A percentile compares a stretch with the other conserved stretches of the same genome.
phyloP scores from a whole-genome alignment of 2,888 invertebrate genomes.

The Drosophila fungiperda region DNA sequence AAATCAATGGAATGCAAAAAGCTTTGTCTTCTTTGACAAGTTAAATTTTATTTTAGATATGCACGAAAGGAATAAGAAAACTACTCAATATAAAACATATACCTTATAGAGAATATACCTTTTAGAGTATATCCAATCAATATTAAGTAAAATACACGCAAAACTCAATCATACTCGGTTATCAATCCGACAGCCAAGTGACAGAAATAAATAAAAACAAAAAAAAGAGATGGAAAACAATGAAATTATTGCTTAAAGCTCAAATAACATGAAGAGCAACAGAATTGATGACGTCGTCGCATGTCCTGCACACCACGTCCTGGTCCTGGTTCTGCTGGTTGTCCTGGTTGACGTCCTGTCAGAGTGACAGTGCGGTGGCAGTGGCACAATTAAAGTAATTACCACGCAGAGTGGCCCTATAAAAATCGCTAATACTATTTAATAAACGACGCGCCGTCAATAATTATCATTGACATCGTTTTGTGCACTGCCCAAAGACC shows the following conservation, averaged over 20 bases:
- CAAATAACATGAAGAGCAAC: conserved; percentile 26
- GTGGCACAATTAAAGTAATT: conserved; percentile 70
- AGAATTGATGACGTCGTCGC: conserved; percentile 34
- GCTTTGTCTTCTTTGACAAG: not conserved
- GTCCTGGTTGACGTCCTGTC: conserved; percentile 28
- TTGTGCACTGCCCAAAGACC: conserved; percentile 5
- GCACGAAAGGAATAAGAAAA: not conserved
- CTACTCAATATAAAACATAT: not conserved
- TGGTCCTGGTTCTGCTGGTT: not conserved
- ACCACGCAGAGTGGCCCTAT: conserved; percentile 51
- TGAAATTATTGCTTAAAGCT: conserved; percentile 27
- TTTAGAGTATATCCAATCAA: conserved; percentile 2
- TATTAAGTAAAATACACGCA: conserved; percentile 12
- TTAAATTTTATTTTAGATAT: not conserved
- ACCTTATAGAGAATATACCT: not conserved
- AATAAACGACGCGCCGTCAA: conserved; percentile 51
- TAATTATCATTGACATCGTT: conserved; percentile 73
- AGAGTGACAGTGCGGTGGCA: conserved; percentile 28
- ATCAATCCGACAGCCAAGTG: not conserved
- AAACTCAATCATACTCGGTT: conserved; percentile 6
- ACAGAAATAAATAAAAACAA: not conserved
- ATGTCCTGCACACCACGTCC: not conserved
- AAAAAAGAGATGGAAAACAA: conserved; percentile 14
- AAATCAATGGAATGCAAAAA: not conserved
- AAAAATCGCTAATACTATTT: conserved; percentile 59